Conservation (phyloP, 2,797 vertebrate species). For the Epinephelus coioides region DNA sequence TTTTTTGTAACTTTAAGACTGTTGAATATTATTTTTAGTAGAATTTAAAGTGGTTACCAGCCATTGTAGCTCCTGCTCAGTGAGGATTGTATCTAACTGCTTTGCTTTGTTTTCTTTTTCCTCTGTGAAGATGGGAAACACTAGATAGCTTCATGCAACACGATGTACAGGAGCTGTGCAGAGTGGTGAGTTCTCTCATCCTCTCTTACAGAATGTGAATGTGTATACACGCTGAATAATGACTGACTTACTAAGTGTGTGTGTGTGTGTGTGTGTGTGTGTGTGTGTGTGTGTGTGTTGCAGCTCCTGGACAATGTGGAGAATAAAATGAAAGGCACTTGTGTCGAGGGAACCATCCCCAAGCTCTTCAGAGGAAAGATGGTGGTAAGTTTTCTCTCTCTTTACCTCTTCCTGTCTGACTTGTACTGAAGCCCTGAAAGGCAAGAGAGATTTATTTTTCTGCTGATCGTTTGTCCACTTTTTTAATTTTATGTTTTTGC, state of each 20-base stretch:
- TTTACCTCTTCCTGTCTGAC: background rate
- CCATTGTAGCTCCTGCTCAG: rapidly evolving
- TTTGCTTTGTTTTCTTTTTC: background rate
- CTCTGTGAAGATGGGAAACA: constrained; percentile 93
- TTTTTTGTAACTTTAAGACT: background rate
- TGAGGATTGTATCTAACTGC: background rate
- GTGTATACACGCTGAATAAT: background rate
- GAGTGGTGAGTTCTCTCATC: constrained; percentile 94
- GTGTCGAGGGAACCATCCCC: constrained; percentile 99
- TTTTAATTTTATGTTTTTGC: too few species aligned
- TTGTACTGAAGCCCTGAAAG: background rate
- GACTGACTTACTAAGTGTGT: constrained; percentile 25
- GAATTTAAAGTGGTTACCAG: background rate
- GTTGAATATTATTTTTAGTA: background rate
- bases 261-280: background rate
- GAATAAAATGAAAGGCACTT: constrained; percentile 99
- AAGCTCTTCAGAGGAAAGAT: constrained; percentile 99
- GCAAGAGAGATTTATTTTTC: too few species aligned
- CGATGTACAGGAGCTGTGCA: constrained; percentile 97
- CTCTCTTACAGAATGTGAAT: background rate
- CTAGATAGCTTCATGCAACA: constrained; percentile 99
- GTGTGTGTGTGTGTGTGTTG: constrained; percentile 56
- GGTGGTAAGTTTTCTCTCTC: constrained; percentile 91
- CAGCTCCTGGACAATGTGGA: constrained; percentile 99
- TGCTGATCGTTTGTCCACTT: too few species aligned